Conservation (phyloP, 2,113 vertebrate genomes). For the Varanus komodoensis region DNA sequence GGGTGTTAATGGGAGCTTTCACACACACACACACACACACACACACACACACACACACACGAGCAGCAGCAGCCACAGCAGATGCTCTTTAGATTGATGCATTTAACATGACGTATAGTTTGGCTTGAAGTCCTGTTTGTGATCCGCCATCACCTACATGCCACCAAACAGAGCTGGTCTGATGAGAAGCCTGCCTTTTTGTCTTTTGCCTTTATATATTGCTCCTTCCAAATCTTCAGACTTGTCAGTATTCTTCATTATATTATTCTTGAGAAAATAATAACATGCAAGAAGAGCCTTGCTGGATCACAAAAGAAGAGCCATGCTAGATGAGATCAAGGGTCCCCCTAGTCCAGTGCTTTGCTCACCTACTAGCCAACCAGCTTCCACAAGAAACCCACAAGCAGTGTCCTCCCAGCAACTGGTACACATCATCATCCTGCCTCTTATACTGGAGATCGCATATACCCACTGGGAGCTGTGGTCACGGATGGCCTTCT, state of each 20-base stretch:
- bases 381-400: too few species aligned
- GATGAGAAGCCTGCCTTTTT: neutral
- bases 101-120: neutral
- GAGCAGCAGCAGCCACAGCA: neutral
- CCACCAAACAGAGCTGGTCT: neutral
- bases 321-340: neutral
- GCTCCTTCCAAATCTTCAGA: neutral
- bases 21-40: neutral
- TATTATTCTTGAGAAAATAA: too few species aligned
- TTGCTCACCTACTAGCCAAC: too few species aligned
- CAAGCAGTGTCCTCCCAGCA: too few species aligned
- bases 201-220: neutral
- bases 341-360: neutral
- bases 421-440: too few species aligned
- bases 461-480: too few species aligned
- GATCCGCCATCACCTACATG: neutral
- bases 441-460: too few species aligned
- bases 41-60: neutral
- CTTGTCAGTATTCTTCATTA: neutral
- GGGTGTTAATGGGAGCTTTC: neutral
- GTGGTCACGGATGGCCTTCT: too few species aligned
- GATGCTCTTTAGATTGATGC: too few species aligned
- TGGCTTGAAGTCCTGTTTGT: neutral
- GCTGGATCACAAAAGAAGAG: neutral
- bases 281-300: neutral